Evolutionary conservation across 2,888 invertebrate species (phyloP), one percentile per base, ranked within the genome.

Genomic region (Notocelia uddmanniana): DNA sequence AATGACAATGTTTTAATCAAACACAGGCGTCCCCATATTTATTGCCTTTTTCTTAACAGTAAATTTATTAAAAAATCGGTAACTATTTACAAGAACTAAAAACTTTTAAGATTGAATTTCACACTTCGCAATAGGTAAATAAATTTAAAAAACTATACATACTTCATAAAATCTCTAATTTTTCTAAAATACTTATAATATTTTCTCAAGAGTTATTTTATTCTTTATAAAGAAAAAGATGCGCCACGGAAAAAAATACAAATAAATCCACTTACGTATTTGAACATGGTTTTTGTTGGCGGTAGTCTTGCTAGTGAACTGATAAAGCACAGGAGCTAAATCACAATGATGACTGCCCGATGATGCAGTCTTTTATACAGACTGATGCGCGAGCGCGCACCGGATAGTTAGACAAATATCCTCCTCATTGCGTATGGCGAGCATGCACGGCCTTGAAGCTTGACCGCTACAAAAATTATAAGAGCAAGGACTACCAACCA

Each of bases 361-460:
- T 75, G 69, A 75, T 62, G 73, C 67, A 74, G 74, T 74, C 76
- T 78, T 79, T 81, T 85, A 85, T 84, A 81, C 78, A 70, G 72
- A 68, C 74, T 74, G 74, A 68, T 66, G 70, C 69, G 71, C 72
- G 80, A 69, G 76, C 67, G 73, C 74, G 74, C 80, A 79, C 87
- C 90, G 91, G 91, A 91, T 88, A 90, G 90, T 81, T 78, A 76
- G 76, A 74, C 74, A 75, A 82, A 84, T 89, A 91, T 92, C 92
- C 91, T 92, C 85, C 59, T 75, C 81, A 81, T 87, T 91, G 85
- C 73, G 79, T 80, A 91, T 82, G 85, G 77, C 79, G 73, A 78
- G 86, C 93, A 92, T 91, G 92, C 78, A 74, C 82, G 83, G 76
- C 91, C 92, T 92, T 88, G 87, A 77, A 74, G 76, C 69, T 78